Base-by-base conservation (phyloP, 2,888 invertebrate species). In the Phengaris alcon region DNA sequence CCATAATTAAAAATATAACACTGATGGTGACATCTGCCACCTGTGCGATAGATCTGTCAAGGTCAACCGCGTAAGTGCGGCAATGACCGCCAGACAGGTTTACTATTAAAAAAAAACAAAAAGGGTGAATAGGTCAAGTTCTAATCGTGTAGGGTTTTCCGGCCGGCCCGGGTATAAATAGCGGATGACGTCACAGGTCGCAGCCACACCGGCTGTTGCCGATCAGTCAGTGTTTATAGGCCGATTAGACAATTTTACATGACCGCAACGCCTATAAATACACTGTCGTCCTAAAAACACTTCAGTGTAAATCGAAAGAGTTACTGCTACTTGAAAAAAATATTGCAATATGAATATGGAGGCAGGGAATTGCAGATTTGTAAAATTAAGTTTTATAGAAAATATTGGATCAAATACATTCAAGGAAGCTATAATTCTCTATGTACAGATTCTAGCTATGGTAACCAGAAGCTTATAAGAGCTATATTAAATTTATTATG, bases 41-140 rank as follows among this genome's bases (percentile, higher is more conserved):
- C 82, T 78, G 79, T 78, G 81, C 78, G 35, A 64, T 70, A 59
- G 77, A 80, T 74, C 77, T 75, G 74, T 85, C 87, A 90, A 89
- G 91, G 91, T 87, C 88, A 82, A 85, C 82, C 84, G 87, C 85
- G 86, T 82, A 83, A 82, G 84, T 85, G 84, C 80, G 91, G 86
- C 91, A 91, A 87, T 92, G 93, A 93, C 87, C 92, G 88, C 84
- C 84, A 82, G 84, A 8, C 84, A 86, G 82, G 83, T 86, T 88
- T 85, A 86, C 85, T 82, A 80, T 81, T 81, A 84, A 82, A 86
- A 87, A 87, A 86, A 82, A 80, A 83, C 82, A 79, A 80, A 83
- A 83, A 81, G 82, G 78, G 82, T 84, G 82, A 87, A 85, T 77
- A 85, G 91, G 91, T 90, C 90, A 90, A 89, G 90, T 86, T 83